Evolutionary conservation across 1,140 invertebrate genomes (phyloP).

Genomic region (Eumeta japonica): DNA sequence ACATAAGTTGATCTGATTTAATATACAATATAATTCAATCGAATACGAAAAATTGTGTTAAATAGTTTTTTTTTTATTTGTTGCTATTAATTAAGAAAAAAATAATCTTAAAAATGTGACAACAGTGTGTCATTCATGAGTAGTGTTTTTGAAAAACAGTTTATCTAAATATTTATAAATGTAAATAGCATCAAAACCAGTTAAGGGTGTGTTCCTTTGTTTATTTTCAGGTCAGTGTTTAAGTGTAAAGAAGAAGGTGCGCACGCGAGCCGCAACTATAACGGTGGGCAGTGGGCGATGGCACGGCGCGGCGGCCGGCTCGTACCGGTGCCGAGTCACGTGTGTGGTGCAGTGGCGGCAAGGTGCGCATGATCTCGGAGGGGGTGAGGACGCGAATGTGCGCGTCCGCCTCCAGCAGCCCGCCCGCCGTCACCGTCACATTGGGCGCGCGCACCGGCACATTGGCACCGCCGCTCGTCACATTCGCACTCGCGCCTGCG

Average conservation of each 20-base stretch:
- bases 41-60: no score
- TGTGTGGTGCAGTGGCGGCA: constrained; percentile 68
- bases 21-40: no score
- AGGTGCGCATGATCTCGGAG: constrained; percentile 83
- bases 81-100: no score
- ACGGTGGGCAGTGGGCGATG: no score
- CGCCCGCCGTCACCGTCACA: constrained; percentile 61
- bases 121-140: no score
- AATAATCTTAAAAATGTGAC: not conserved
- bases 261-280: constrained; percentile 38
- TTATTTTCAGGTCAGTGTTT: constrained; percentile 5
- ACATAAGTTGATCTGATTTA: no score
- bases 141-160: no score
- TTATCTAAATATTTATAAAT: no score
- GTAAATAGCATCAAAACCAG: no score
- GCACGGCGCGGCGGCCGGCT: constrained; percentile 34
- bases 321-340: constrained; percentile 30
- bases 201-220: constrained; percentile 2
- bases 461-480: no score
- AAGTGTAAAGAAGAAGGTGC: constrained; percentile 16
- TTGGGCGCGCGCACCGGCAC: constrained; percentile 57
- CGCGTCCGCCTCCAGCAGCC: constrained; percentile 63
- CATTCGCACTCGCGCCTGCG: constrained; percentile 24
- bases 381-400: constrained; percentile 82
- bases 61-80: no score